Base-by-base conservation (phyloP, 1,140 invertebrate species). In the Littorina saxatilis region DNA sequence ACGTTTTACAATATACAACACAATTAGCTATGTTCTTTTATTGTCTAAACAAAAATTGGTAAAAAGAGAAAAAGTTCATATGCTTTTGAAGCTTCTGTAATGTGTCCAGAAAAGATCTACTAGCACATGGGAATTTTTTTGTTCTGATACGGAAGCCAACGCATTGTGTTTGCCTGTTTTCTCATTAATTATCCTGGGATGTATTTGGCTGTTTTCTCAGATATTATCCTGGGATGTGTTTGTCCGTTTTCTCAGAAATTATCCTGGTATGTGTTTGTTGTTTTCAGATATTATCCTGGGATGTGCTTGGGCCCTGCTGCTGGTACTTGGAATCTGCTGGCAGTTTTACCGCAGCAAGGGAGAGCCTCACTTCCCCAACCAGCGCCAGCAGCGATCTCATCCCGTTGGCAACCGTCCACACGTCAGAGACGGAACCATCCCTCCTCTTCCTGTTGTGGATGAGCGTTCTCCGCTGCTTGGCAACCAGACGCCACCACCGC, bases 321-420 rank as follows among this genome's bases (percentile, higher is more conserved):
- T n/a, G 15, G 55, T 43, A 3, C n/a, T 32, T 27, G 76, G 37
- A 37, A 40, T 40, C 55, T 17, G 3, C 35, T 63, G 52, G 29
- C 76, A 78, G 55, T 43, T 78, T 23, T 29, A 78, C 40, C 58
- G 76, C 4, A 27, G 27, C n/a, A 58, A 35, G 32, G 76, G 76
- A 15, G 9, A 78, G 27, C 55, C 32, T 3, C 76, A 52, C 55
- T 78, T 78, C 23, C 76, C 55, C 32, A 23, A 43, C 39, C 50
- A 76, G 37, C 2, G 32, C 13, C 39, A 29, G 1, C 70, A 5
- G n/a, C 23, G 70, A 1, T 20, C 0, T 9, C 37, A 9, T n/a
- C 39, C 3, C 23, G 9, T 7, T 40, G 20, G n/a, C 2, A 17
- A 35, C 5, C 70, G 70, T 32, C 13, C 23, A 11, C 70, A 50